Conservation (phyloP, 2,113 vertebrate species). For the Chunga burmeisteri region DNA sequence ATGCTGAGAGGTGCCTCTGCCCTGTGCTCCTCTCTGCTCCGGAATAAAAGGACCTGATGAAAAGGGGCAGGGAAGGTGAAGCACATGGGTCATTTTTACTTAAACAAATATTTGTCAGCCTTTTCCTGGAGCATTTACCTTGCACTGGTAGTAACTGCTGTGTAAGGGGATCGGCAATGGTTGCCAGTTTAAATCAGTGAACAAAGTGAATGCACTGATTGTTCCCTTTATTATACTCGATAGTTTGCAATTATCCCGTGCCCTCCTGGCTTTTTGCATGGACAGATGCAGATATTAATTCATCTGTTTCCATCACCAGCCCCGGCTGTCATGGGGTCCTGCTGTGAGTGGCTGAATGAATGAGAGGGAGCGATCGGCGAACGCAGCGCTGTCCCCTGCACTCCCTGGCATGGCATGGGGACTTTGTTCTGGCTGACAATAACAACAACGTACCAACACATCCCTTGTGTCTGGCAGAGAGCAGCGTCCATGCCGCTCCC, state of each 20-base stretch:
- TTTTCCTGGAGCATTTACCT: not conserved
- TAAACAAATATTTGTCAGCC: not conserved
- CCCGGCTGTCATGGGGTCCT: not conserved
- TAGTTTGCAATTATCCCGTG: not conserved
- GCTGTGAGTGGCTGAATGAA: not conserved
- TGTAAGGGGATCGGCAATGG: rapidly evolving
- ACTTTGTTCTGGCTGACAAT: constrained; percentile 44
- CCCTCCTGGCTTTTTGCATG: not conserved
- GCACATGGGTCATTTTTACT: not conserved
- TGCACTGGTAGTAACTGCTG: not conserved
- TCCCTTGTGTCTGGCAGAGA: not conserved
- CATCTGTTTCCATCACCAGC: not conserved
- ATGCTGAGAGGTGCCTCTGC: not conserved
- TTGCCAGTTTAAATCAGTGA: not conserved
- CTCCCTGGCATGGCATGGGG: not conserved
- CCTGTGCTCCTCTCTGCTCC: not conserved
- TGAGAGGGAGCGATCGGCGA: not conserved
- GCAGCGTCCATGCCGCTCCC: not conserved
- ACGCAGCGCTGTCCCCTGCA: not conserved
- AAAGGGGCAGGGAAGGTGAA: not conserved
- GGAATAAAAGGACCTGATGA: not conserved
- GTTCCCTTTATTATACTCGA: not conserved
- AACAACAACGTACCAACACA: not conserved
- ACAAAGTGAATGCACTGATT: not conserved
- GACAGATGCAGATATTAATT: not conserved